These are phyloP conservation scores for Arizona elegans DNA, from an alignment of 2,113 vertebrate genomes.

Conservation along the genomic window DNA sequence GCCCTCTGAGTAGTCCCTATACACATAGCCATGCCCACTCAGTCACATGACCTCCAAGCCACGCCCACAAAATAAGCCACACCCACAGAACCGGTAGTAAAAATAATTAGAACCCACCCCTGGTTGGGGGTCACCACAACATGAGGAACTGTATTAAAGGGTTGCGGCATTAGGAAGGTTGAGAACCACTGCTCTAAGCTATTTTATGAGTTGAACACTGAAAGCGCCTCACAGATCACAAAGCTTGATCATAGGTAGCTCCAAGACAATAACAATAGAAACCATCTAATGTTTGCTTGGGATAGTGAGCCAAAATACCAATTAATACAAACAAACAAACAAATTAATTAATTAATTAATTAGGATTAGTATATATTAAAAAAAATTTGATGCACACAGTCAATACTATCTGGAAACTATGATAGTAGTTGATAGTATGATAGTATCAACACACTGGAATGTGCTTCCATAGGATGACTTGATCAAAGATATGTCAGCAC, in stretches of 20 bases:
- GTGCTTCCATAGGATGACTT: neutral
- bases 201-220: neutral
- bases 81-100: too few relatives aligned
- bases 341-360: neutral
- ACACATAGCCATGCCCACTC: too few relatives aligned
- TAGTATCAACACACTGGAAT: neutral
- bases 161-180: too few relatives aligned
- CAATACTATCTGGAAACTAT: neutral
- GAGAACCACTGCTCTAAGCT: too few relatives aligned
- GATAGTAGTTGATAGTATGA: too few relatives aligned
- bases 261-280: neutral
- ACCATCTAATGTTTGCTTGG: neutral
- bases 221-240: neutral
- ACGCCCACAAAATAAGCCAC: too few relatives aligned
- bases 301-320: neutral
- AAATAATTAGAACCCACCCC: too few relatives aligned
- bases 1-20: too few relatives aligned
- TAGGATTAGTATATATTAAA: neutral
- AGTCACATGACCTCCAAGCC: too few relatives aligned
- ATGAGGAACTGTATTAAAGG: too few relatives aligned
- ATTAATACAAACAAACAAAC: neutral
- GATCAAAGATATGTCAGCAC: conserved; percentile 37
- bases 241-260: neutral
- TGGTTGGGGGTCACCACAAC: too few relatives aligned
- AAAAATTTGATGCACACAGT: neutral